Evolutionary conservation across 2,797 vertebrate species (phyloP), one percentile per base, ranked within the genome.

Genomic region (Crax fasciolata): DNA sequence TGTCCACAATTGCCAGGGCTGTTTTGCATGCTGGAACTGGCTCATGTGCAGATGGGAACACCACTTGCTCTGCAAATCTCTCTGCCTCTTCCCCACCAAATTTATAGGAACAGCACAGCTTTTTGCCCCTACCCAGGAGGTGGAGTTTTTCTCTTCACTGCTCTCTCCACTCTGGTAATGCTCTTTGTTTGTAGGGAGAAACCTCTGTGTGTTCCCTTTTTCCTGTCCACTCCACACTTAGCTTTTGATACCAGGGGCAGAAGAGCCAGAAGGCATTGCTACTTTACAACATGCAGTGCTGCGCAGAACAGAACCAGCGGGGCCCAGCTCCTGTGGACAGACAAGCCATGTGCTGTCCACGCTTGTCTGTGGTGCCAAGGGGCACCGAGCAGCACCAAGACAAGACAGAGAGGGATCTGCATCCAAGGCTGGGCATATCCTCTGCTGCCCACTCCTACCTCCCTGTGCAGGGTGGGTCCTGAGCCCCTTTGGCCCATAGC

Each of bases 141-240:
- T 15, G 77, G 19, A 63, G 44, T n/a, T 91, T 82, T 70, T 28
- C 82, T 41, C 28, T 84, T 71, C 54, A 20, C 30, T 65, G 46
- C 44, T 16, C 54, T 61, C 28, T 27, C 55, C 4, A 1, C 39
- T 49, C 58, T 44, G 32, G 30, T 20, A 41, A 25, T 30, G 46
- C 51, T 71, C 30, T 67, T 75, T 48, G 14, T 82, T 62, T 43
- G 24, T 10, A 32, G 2, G 54, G 30, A 24, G 30, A 54, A 65
- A 18, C 7, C 25, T 82, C 58, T 21, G 39, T 12, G 3, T 35
- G 68, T 15, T 27, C 59, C 24, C 28, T 87, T 57, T 84, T 70
- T 49, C 23, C 58, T 75, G 21, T 83, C 35, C 12, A 35, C 27
- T 49, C 49, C 2, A 3, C 0, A 0, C 30, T 58, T 1, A 1